A percentile compares a stretch with the other conserved stretches of the same genome.
Evolutionary conservation across 2,797 vertebrate species (phyloP).

Genomic region (Enteromius thamalakanensis): DNA sequence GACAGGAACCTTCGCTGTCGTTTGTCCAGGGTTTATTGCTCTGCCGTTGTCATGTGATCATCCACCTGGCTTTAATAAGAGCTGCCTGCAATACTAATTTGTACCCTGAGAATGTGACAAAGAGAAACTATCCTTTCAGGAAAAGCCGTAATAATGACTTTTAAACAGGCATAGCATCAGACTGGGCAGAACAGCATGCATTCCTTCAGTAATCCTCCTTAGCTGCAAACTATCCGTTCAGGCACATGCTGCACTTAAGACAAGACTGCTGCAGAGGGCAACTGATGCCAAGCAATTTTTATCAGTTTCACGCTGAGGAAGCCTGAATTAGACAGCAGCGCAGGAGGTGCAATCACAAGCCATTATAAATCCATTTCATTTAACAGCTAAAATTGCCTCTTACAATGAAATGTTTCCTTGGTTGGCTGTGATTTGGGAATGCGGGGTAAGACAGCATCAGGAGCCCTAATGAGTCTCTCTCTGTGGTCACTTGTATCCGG

Average conservation of each 20-base stretch:
- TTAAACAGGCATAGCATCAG: conserved; percentile 43
- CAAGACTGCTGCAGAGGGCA: conserved; percentile 36
- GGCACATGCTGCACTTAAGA: conserved; percentile 34
- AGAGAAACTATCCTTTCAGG: conserved; percentile 20
- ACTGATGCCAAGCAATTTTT: conserved; percentile 24
- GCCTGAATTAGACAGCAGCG: conserved; percentile 20
- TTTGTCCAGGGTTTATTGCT: conserved; percentile 54
- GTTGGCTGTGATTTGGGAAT: conserved; percentile 39
- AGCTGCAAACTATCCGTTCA: conserved; percentile 44
- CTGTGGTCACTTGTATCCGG: conserved; percentile 46
- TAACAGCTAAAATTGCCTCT: conserved; percentile 42
- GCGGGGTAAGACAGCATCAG: conserved; percentile 12
- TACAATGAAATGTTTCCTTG: conserved; percentile 49
- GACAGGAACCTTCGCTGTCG: not conserved
- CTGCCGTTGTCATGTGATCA: conserved; percentile 12
- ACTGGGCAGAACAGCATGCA: conserved; percentile 28
- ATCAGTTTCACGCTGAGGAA: conserved; percentile 49
- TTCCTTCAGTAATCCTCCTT: conserved; percentile 37
- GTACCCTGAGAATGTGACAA: conserved; percentile 11
- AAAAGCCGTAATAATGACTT: conserved; percentile 39
- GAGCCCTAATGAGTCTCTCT: conserved; percentile 33
- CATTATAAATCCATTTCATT: conserved; percentile 51
- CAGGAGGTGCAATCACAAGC: conserved; percentile 50
- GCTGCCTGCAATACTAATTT: conserved; percentile 2
- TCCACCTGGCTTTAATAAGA: conserved; percentile 30